A percentile compares a stretch with the other conserved stretches of the same genome.
Evolutionary conservation across 2,888 invertebrate genomes (phyloP).

Genomic region (Phaedon cochleariae): DNA sequence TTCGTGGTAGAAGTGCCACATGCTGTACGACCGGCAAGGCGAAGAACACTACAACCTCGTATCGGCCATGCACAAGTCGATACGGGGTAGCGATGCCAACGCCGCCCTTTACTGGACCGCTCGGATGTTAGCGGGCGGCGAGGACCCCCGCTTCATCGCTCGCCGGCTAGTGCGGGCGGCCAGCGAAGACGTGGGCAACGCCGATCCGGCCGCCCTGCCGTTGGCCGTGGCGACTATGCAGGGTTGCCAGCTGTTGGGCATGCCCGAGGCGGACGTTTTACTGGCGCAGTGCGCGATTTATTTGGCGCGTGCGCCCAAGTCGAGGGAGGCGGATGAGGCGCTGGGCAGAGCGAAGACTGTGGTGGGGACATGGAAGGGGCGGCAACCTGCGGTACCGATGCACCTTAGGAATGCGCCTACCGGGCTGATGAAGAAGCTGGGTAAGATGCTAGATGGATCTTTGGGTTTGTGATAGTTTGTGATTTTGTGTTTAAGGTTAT

Average conservation of each 20-base stretch:
- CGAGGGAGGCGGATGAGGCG: constrained; percentile 67
- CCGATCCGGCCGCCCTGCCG: constrained; percentile 70
- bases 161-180: constrained; percentile 78
- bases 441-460: constrained; percentile 60
- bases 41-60: constrained; percentile 86
- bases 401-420: constrained; percentile 85
- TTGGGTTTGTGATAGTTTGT: neutral
- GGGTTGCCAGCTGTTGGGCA: constrained; percentile 81
- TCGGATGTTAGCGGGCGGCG: constrained; percentile 80
- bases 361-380: constrained; percentile 71
- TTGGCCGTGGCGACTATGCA: constrained; percentile 79
- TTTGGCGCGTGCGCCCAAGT: constrained; percentile 78
- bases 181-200: constrained; percentile 80
- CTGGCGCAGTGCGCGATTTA: constrained; percentile 81
- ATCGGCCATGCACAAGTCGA: constrained; percentile 85
- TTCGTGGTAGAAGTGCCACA: constrained; percentile 71
- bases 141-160: constrained; percentile 81
- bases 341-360: constrained; percentile 67
- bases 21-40: constrained; percentile 80
- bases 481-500: constrained; percentile 65
- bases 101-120: constrained; percentile 86
- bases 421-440: constrained; percentile 77
- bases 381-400: constrained; percentile 78
- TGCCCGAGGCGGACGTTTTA: constrained; percentile 83
- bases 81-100: constrained; percentile 81